A percentile compares a stretch with the other conserved stretches of the same genome.
Conservation (phyloP, 2,797 vertebrate genomes). For the Haliaeetus albicilla region DNA sequence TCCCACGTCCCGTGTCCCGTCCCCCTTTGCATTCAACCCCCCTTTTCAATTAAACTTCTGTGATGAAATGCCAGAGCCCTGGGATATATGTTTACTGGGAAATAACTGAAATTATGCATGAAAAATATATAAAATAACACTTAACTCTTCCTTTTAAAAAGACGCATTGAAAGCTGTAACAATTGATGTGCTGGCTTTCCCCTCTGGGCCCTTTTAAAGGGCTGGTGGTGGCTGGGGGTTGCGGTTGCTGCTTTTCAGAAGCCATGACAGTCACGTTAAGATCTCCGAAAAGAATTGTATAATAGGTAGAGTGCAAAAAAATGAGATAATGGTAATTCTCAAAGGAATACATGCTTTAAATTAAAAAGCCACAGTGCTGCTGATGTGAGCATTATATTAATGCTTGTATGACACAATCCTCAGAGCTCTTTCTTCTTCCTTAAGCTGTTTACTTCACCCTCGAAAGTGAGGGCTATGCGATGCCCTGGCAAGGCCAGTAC, state of each 20-base stretch:
- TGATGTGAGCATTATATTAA: constrained; percentile 42
- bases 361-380: constrained; percentile 50
- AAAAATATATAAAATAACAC: constrained; percentile 58
- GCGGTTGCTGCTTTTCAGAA: constrained; percentile 37
- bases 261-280: constrained; percentile 42
- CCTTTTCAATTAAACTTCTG: constrained; percentile 10
- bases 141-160: constrained; percentile 42
- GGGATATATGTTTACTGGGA: constrained; percentile 36
- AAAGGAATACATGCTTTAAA: constrained; percentile 47
- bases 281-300: constrained; percentile 27
- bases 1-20: too few species aligned
- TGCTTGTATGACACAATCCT: background rate
- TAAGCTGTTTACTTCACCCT: background rate
- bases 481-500: background rate
- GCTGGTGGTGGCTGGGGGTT: constrained; percentile 31
- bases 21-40: background rate
- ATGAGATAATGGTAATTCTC: constrained; percentile 47
- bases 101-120: constrained; percentile 34
- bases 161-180: constrained; percentile 31
- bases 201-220: constrained; percentile 59
- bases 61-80: background rate
- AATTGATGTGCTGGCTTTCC: constrained; percentile 52
- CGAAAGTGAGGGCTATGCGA: background rate
- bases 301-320: constrained; percentile 58
- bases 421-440: background rate